Percentiles rank a stretch among this genome's conserved stretches.
These are phyloP conservation scores for Laspeyria flexula DNA, from an alignment of 2,888 invertebrate genomes.

Conservation along the genomic window DNA sequence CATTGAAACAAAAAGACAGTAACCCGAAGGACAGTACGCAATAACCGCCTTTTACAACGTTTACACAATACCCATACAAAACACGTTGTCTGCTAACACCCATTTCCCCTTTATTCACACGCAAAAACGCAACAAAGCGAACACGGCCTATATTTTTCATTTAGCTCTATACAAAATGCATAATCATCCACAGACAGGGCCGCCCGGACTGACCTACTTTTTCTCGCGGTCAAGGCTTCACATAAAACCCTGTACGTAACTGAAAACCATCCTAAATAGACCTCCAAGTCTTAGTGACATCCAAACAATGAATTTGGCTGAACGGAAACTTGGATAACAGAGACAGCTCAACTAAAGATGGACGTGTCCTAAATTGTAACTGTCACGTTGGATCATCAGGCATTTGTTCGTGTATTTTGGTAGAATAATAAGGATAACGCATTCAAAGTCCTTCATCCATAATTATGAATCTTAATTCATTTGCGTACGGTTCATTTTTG, in stretches of 20 bases:
- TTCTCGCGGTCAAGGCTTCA: conserved; percentile 53
- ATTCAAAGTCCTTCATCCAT: neutral
- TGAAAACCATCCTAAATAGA: conserved; percentile 41
- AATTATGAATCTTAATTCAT: neutral
- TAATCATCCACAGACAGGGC: conserved; percentile 51
- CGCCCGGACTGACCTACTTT: conserved; percentile 56
- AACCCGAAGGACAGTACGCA: neutral
- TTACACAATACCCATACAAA: conserved; percentile 25
- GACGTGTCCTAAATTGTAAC: conserved; percentile 43
- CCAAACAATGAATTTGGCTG: conserved; percentile 45
- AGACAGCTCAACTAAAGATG: conserved; percentile 46
- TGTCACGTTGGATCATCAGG: conserved; percentile 37
- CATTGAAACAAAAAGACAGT: neutral
- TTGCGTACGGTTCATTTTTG: neutral
- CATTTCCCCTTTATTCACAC: conserved; percentile 17
- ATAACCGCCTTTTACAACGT: conserved; percentile 6
- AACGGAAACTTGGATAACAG: conserved; percentile 41
- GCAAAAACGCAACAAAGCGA: conserved; percentile 30
- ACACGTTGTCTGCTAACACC: conserved; percentile 26
- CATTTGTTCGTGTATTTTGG: conserved; percentile 34
- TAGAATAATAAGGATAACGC: conserved; percentile 1
- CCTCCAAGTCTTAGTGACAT: conserved; percentile 29
- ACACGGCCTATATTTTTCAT: conserved; percentile 44
- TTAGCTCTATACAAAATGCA: conserved; percentile 60
- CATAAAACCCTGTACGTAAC: conserved; percentile 40